These are phyloP conservation scores for Hapalemur alaotrensis DNA, from an alignment of 2,797 vertebrate genomes.

Conservation along the genomic window DNA sequence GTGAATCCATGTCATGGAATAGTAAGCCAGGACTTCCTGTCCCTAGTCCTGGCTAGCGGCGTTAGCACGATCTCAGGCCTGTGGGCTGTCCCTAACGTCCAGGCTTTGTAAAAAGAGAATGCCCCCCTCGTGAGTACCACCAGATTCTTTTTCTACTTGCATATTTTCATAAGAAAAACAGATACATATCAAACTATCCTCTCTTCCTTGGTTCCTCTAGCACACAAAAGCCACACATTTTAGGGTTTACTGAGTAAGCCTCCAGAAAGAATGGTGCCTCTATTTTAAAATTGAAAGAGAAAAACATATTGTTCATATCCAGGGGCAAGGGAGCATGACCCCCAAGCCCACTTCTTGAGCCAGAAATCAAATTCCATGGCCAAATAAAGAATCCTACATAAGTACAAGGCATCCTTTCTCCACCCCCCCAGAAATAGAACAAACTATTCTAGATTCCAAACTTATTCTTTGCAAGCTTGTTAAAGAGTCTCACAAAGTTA, in stretches of 20 bases:
- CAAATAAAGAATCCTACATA: neutral
- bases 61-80: neutral
- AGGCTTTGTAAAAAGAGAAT: neutral
- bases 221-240: neutral
- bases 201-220: neutral
- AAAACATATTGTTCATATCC: neutral
- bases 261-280: neutral
- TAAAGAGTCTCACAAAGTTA: conserved; percentile 10
- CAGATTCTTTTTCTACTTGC: neutral
- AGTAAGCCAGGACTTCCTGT: neutral
- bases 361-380: neutral
- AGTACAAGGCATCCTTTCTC: neutral
- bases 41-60: neutral
- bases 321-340: neutral
- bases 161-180: neutral
- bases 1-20: neutral
- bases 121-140: fast-evolving
- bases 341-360: neutral
- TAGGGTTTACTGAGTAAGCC: neutral
- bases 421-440: neutral
- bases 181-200: neutral
- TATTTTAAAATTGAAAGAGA: neutral
- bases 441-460: neutral
- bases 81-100: neutral
- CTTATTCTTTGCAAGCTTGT: conserved; percentile 16